Percentiles rank a stretch among this genome's conserved stretches.
Evolutionary conservation across 1,140 invertebrate species (phyloP).

Genomic region (Drosophila teissieri): DNA sequence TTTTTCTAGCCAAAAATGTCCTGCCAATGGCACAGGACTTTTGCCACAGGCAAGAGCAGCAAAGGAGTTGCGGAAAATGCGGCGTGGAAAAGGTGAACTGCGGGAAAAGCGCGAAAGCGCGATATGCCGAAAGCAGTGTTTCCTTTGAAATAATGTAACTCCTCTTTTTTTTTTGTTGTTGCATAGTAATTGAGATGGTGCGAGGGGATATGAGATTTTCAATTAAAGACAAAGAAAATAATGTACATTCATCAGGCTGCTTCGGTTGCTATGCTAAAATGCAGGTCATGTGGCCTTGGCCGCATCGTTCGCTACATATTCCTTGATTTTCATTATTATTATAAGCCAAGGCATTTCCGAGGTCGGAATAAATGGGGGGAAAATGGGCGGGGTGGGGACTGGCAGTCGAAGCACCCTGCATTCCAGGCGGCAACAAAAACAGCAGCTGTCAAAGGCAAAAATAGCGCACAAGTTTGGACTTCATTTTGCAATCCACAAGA

Average conservation of each 20-base stretch:
- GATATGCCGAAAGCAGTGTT: no score
- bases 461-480: constrained; percentile 68
- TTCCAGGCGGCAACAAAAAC: constrained; percentile 10
- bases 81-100: neutral
- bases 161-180: neutral
- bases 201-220: neutral
- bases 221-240: neutral
- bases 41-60: constrained; percentile 15
- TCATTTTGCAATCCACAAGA: constrained; percentile 74
- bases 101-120: neutral
- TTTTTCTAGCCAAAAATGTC: constrained; percentile 45
- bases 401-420: constrained; percentile 10
- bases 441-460: constrained; percentile 70
- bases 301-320: neutral
- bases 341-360: neutral
- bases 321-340: constrained; percentile 12
- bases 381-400: neutral
- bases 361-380: neutral
- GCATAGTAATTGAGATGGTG: neutral
- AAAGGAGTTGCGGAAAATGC: constrained; percentile 3
- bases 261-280: neutral
- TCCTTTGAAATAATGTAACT: neutral
- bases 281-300: neutral
- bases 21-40: constrained; percentile 49
- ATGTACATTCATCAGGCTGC: neutral